phyloP scores from a whole-genome alignment of 2,113 vertebrate species.

The Microtus oregoni region DNA sequence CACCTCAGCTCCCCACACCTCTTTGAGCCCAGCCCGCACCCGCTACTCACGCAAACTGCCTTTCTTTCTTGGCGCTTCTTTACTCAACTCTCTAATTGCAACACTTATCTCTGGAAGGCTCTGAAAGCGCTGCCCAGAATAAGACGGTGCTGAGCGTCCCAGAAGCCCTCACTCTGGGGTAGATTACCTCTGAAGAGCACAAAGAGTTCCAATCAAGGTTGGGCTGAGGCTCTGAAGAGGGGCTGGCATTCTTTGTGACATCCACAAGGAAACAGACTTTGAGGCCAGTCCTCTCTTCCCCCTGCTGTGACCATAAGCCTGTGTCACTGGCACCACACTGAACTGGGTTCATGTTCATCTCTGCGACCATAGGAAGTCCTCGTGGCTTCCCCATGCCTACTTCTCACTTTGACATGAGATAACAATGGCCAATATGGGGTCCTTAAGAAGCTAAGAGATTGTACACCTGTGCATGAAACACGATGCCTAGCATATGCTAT shows the following conservation, averaged over 20 bases:
- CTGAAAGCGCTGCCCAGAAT: background rate
- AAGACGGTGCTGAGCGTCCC: background rate
- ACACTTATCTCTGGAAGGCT: conserved; percentile 62
- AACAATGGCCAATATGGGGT: background rate
- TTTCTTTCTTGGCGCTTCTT: background rate
- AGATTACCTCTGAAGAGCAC: conserved; percentile 45
- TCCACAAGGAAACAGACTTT: background rate
- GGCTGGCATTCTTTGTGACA: background rate
- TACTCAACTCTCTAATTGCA: conserved; percentile 58
- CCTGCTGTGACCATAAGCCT: background rate
- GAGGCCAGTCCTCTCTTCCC: background rate
- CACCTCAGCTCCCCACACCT: background rate
- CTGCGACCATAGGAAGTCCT: background rate
- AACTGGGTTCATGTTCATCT: background rate
- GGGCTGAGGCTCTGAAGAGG: background rate
- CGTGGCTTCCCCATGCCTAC: background rate
- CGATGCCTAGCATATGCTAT: background rate
- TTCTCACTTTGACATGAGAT: background rate
- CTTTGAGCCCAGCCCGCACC: background rate
- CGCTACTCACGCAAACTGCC: background rate
- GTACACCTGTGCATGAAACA: background rate
- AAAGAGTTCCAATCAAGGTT: conserved; percentile 9
- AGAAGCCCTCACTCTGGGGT: conserved; percentile 40
- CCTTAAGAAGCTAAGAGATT: background rate
- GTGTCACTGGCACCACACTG: background rate